Evolutionary conservation across 2,113 vertebrate species (phyloP).

Genomic region (Phalacrocorax aristotelis): DNA sequence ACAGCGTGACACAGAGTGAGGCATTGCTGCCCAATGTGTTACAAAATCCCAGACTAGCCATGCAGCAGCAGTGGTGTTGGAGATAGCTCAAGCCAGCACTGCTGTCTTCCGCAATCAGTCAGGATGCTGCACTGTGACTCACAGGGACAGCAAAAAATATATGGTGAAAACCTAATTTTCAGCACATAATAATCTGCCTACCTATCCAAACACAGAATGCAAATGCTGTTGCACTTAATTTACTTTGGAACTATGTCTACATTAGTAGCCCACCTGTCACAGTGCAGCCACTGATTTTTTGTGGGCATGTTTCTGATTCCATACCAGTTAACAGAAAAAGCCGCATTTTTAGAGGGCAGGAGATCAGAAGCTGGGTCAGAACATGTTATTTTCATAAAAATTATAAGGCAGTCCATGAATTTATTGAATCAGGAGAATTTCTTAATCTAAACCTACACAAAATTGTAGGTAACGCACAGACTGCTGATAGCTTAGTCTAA

Average conservation of each 20-base stretch:
- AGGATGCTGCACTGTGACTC: background rate
- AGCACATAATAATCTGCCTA: background rate
- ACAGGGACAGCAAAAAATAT: background rate
- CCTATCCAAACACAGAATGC: background rate
- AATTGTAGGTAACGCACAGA: background rate
- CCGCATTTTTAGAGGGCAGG: background rate
- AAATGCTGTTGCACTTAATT: background rate
- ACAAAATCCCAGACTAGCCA: background rate
- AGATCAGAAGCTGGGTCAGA: background rate
- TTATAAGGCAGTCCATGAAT: background rate
- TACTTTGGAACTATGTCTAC: rapidly evolving
- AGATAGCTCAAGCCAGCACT: background rate
- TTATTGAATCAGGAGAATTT: background rate
- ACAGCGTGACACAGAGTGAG: background rate
- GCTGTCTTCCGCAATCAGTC: background rate
- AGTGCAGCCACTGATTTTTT: background rate
- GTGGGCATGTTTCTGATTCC: background rate
- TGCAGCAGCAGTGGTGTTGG: background rate
- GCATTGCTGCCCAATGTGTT: background rate
- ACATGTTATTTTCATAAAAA: background rate
- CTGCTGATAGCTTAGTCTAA: background rate
- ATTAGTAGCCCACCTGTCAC: rapidly evolving
- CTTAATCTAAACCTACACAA: background rate
- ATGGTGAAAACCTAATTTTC: background rate
- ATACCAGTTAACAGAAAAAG: background rate